Percentiles rank a stretch among this genome's conserved stretches.
phyloP scores from a whole-genome alignment of 2,797 vertebrate species.

The Prunella strophiata region DNA sequence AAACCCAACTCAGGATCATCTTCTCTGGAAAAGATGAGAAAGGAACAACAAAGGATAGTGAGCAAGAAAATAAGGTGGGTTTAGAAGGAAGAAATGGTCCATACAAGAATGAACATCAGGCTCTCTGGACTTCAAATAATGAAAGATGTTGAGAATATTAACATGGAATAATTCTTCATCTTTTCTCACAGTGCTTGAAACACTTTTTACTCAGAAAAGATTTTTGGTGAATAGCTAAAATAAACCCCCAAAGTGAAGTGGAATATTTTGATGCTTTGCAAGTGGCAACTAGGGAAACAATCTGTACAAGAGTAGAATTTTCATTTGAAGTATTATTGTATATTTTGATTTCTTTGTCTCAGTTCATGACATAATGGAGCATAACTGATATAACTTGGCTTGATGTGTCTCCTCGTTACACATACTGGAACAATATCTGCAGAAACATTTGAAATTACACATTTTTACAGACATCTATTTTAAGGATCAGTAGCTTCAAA shows the following conservation, averaged over 20 bases:
- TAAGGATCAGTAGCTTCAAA: constrained; percentile 64
- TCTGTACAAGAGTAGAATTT: background rate
- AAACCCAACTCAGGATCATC: background rate
- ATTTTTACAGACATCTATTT: constrained; percentile 58
- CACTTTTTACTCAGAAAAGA: background rate
- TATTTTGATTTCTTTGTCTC: constrained; percentile 43
- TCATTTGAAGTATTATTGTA: background rate
- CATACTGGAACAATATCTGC: constrained; percentile 15
- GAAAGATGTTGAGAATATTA: background rate
- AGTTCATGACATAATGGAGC: constrained; percentile 53
- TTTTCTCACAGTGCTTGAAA: background rate
- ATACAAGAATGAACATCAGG: fast-evolving
- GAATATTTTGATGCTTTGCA: background rate
- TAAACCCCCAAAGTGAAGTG: background rate
- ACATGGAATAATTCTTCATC: background rate
- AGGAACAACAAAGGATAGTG: background rate
- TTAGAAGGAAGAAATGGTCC: background rate
- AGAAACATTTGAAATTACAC: constrained; percentile 38
- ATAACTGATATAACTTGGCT: constrained; percentile 39
- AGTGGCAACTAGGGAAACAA: background rate
- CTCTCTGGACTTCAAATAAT: background rate
- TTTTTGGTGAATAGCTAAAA: background rate
- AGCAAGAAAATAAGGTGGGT: background rate
- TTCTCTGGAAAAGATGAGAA: background rate
- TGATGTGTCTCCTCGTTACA: constrained; percentile 14